phyloP scores from a whole-genome alignment of 2,113 vertebrate species.

The Glareola pratincola region DNA sequence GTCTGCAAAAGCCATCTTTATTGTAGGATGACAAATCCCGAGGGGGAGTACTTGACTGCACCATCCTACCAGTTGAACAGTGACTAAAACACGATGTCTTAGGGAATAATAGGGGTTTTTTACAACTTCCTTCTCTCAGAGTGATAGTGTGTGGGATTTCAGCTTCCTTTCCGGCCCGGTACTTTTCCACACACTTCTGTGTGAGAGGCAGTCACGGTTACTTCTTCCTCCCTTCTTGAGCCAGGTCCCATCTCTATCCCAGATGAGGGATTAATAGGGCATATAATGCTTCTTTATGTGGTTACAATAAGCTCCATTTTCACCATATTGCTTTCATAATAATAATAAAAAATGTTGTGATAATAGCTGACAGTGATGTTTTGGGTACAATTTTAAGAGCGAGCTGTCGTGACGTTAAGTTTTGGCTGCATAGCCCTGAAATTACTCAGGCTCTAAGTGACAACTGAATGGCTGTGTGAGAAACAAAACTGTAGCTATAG shows the following conservation, averaged over 20 bases:
- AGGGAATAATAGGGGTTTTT: not conserved
- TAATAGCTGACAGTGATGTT: not conserved
- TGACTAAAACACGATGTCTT: accelerated
- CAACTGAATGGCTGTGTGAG: not conserved
- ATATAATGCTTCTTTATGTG: not conserved
- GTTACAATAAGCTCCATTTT: not conserved
- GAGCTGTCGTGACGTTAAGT: not conserved
- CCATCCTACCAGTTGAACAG: not conserved
- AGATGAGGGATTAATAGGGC: not conserved
- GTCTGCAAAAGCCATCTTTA: not conserved
- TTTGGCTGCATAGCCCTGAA: not conserved
- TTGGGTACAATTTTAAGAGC: not conserved
- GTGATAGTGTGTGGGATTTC: not conserved
- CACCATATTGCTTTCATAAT: not conserved
- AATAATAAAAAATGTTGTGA: not conserved
- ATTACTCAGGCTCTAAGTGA: not conserved
- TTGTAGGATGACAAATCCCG: not conserved
- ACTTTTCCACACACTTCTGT: not conserved
- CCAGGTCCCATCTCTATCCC: not conserved
- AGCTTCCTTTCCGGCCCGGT: not conserved
- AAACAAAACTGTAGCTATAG: not conserved
- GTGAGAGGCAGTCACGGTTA: not conserved
- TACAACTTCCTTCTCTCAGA: not conserved
- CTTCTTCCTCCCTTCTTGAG: not conserved
- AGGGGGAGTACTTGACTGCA: not conserved